Evolutionary conservation across 1,140 invertebrate species (phyloP), one percentile per base, ranked within the genome.

Genomic region (Drosophila nebulosa): DNA sequence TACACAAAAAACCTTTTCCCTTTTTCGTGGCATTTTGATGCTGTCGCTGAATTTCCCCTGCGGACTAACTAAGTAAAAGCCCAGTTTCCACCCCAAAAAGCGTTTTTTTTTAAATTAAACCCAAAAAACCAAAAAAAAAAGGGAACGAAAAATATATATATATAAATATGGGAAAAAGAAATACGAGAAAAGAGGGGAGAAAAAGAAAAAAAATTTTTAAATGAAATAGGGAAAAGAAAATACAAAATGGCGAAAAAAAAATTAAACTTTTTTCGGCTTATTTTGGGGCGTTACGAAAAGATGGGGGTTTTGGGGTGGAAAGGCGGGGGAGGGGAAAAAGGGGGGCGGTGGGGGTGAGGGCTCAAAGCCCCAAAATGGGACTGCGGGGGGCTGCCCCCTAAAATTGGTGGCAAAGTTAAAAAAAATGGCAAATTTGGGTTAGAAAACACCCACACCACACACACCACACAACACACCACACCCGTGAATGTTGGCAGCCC

Each of bases 381-480:
- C 71, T 74, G 57, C 39, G 52, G 67, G 39, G 55, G 71, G 63
- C 56, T 69, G 77, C 78, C 78, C n/a, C 86, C 78, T 86, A 85
- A 85, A 85, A 81, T 85, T 85, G 78, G 81, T 76, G 81, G 81
- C 78, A 85, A 85, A 85, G 81, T 85, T 85, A 85, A 86, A 86
- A 86, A 88, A 86, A 86, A 86, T 86, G 79, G 83, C 83, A 86
- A 86, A 78, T 86, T 88, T 83, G 83, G 74, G 88, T 86, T 86
- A 86, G 83, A n/a, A 86, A 78, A 88, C 79, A 73, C 50, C 77
- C 65, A 71, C 64, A 73, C 14, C n/a, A 69, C 32, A 74, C 35
- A 69, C 36, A 68, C 27, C 30, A 61, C 39, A 64, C 39, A 67
- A n/a, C n/a, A n/a, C n/a, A n/a, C n/a, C n/a, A n/a, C n/a, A 53